Evolutionary conservation across 2,888 invertebrate species (phyloP), one percentile per base, ranked within the genome.

Genomic region (Himalopsyche tibetana): DNA sequence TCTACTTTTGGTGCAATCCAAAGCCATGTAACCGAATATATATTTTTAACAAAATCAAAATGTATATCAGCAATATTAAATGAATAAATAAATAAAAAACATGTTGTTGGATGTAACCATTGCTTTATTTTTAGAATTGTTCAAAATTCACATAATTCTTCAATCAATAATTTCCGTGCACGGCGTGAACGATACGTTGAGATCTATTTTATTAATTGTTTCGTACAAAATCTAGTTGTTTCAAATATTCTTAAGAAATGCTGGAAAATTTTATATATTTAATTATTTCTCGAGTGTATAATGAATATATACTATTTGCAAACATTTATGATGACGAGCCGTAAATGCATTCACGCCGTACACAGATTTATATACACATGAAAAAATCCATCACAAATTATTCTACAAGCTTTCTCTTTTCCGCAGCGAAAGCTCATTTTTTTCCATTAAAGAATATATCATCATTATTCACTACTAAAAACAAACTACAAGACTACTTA

Each of bases 61-160:
- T 74, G 74, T 74, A 74, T 74, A 74, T 74, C 74, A 74, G 74
- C 74, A 74, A 74, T 74, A 74, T 74, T 74, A 36, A 74, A 36
- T 36, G 74, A 36, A 74, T 8, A 63, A 51, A 15, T 15, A 63
- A 74, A 38, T 74, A 74, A 74, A 36, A 51, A 74, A 74, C 12
- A 28, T 19, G 63, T 74, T 74, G 74, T 74, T 74, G 38, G 74
- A 74, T 74, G 74, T 74, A 74, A 38, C 74, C 12, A 12, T 38
- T 74, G 74, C 74, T 74, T 74, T 74, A 74, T 74, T 51, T 51
- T 74, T 74, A 74, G 74, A 74, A 74, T 74, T 74, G 74, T 74
- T 74, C n/a, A 12, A 74, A 74, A 74, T 74, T 38, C 74, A 74
- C 74, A 74, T 36, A 36, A 28, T 28, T 28, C 11, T 19, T 28